Base-by-base conservation (phyloP, 1,140 invertebrate genomes). In the Vanessa tameamea region DNA sequence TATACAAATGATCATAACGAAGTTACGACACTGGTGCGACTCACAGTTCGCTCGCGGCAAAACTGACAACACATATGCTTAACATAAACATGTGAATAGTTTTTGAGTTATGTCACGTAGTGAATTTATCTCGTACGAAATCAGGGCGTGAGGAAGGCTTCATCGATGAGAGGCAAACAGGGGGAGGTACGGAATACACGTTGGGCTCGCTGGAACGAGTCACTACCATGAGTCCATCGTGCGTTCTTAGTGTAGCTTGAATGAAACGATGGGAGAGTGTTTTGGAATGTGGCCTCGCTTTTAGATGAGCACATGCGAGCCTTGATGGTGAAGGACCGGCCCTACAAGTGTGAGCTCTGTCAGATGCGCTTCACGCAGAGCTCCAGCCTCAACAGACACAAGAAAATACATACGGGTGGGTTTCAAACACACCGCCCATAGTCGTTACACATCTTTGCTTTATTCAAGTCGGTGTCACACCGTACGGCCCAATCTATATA, bases 371-470 rank as follows among this genome's bases (percentile, higher is more conserved):
- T 96, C 93, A 96, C 95, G 76, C 95, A 96, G 89, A 96, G 96
- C 92, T 96, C 95, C 84, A 96, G 95, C 88, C 92, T 96, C 78
- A 95, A 97, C 93, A 96, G 96, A 80, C 96, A 97, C 93, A 97
- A 97, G 92, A 94, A 96, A 82, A 96, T 96, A 84, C 96, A 97
- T 88, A 96, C 96, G 64, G 96, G 96, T 93, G 89, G 89, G 92
- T 93, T 77, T 79, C 81, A 76, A 79, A 87, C 85, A 90, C 82
- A 88, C 90, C 81, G 86, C 87, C 85, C 88, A 77, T 77, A 84
- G 82, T 75, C 7, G 26, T n/a, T 23, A 61, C 31, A 37, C 31
- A 20, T 61, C 14, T 37, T 31, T 61, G 8, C 26, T 61, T 13
- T 37, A 11, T 61, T 61, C 3, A 15, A 61, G 43, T 8, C 13